Evolutionary conservation across 2,888 invertebrate genomes (phyloP), one percentile per base, ranked within the genome.

Genomic region (Thecophora atra): DNA sequence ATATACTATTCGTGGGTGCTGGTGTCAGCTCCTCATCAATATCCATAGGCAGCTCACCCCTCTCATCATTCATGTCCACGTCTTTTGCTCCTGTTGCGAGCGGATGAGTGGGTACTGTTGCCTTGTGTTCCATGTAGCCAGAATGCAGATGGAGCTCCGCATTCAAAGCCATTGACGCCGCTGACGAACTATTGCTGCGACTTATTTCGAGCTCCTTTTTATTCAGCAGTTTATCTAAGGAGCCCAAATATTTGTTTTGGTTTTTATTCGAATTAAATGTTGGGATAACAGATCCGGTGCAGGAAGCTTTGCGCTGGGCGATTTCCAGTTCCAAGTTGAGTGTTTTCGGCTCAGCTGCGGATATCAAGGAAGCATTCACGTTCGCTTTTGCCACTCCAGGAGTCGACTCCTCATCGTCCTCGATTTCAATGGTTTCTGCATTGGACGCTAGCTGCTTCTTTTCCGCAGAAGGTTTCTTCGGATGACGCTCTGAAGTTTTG

Each of bases 191-290:
- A 67, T 79, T 78, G 72, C 80, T 77, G 7, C 74, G 76, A 44
- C 76, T 82, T 1, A 82, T 72, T 58, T 88, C 84, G 74, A 88
- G 87, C 78, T 88, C 89, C 65, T 87, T 86, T 78, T 87, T 89
- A 74, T 88, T 89, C 60, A 91, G 87, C 60, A 91, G 81, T 77
- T 89, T 89, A 77, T 91, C 91, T 65, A 91, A 80, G 3, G 89
- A 87, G 73, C 88, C 85, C 77, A 88, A 77, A 85, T 87, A 82
- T 80, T 88, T 81, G 84, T 83, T 82, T 81, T 86, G 81, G 78
- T 86, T 74, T 76, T 75, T 82, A 70, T 64, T 74, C 15, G 75
- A 72, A 54, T 76, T 78, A 44, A 77, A 78, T 60, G 70, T 83
- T 82, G 62, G 15, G 67, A 63, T 75, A 5, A 17, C 15, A 74